Evolutionary conservation across 30 jellyfish, hydroid and myxozoan genomes (phyloP).

Genomic region (Nemopilema nomurai): DNA sequence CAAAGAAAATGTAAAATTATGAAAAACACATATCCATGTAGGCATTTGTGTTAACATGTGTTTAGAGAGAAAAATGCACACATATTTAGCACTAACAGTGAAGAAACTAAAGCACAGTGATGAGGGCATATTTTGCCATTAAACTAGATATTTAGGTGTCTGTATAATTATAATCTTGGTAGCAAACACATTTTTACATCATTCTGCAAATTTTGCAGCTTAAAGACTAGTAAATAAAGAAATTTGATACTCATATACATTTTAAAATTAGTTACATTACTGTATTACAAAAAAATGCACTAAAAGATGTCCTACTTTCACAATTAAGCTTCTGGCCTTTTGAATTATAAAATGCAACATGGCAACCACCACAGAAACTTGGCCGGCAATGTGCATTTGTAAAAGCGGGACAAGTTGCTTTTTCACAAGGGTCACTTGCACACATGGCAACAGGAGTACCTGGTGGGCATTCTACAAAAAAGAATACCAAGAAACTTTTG

Average conservation of each 20-base stretch:
- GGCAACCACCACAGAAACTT: constrained; percentile 94
- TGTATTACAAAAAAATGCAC: neutral
- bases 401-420: constrained; percentile 58
- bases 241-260: too few relatives aligned
- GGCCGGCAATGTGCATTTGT: constrained; percentile 82
- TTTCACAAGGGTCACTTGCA: constrained; percentile 81
- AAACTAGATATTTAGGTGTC: too few relatives aligned
- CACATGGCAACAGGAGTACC: constrained; percentile 98
- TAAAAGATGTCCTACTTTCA: constrained; percentile 12
- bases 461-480: constrained; percentile 75
- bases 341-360: constrained; percentile 57
- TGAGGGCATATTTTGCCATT: too few relatives aligned
- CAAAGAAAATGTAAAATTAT: neutral
- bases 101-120: too few relatives aligned
- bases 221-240: too few relatives aligned
- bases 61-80: too few relatives aligned
- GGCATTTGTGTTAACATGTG: too few relatives aligned
- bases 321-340: constrained; percentile 50
- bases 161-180: too few relatives aligned
- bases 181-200: too few relatives aligned
- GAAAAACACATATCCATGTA: too few relatives aligned
- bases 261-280: neutral
- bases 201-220: too few relatives aligned
- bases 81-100: too few relatives aligned
- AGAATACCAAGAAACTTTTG: neutral